These are phyloP conservation scores for Taenaris catops DNA, from an alignment of 2,888 invertebrate species.

Conservation along the genomic window DNA sequence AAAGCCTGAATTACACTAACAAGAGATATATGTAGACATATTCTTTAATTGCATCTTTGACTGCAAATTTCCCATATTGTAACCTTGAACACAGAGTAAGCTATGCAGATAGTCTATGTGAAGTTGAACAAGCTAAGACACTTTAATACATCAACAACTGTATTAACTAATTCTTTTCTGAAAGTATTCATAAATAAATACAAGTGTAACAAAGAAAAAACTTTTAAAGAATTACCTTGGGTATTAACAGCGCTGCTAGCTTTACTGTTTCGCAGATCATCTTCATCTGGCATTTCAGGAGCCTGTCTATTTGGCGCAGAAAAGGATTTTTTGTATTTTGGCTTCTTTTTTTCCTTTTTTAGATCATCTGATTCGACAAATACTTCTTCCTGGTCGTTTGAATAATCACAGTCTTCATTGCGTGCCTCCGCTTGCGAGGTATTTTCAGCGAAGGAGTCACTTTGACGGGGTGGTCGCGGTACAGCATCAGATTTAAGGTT, in stretches of 20 bases:
- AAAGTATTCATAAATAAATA: too few species aligned
- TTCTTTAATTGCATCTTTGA: too few species aligned
- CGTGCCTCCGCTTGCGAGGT: constrained; percentile 25
- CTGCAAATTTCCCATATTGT: too few species aligned
- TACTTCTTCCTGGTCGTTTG: constrained; percentile 42
- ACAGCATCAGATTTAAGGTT: constrained; percentile 73
- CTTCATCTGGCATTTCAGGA: constrained; percentile 22
- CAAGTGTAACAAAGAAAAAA: too few species aligned
- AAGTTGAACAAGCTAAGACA: too few species aligned
- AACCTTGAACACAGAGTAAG: too few species aligned
- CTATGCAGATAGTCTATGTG: too few species aligned
- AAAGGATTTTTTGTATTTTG: constrained; percentile 38
- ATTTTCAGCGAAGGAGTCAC: constrained; percentile 26
- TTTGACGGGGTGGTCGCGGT: constrained; percentile 63
- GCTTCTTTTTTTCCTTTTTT: constrained; percentile 37
- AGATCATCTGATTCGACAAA: constrained; percentile 39
- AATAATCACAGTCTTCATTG: constrained; percentile 34
- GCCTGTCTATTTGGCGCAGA: constrained; percentile 22
- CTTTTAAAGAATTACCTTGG: constrained; percentile 41
- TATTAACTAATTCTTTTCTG: too few species aligned
- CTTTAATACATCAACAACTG: too few species aligned
- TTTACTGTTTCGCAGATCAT: constrained; percentile 30
- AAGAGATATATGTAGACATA: too few species aligned
- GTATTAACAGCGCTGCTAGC: constrained; percentile 48
- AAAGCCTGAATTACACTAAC: too few species aligned